A percentile compares a stretch with the other conserved stretches of the same genome.
Conservation (phyloP, 2,113 vertebrate genomes). For the Sturnus vulgaris region DNA sequence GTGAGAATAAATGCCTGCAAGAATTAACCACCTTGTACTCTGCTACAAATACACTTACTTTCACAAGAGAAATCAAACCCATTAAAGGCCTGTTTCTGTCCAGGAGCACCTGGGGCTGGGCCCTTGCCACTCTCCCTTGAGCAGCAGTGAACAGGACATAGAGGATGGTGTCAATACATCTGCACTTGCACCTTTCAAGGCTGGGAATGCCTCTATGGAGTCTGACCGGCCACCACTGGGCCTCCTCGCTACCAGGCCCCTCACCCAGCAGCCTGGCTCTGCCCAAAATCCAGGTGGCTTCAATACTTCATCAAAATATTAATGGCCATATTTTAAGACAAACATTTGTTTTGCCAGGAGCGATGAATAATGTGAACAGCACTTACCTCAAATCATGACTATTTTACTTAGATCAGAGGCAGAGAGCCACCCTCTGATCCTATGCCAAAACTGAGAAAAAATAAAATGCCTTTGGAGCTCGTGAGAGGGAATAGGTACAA, state of each 20-base stretch:
- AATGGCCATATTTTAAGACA: not conserved
- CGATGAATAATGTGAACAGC: constrained; percentile 16
- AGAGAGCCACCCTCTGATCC: not conserved
- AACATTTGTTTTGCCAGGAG: constrained; percentile 50
- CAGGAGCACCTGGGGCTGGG: not conserved
- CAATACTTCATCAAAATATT: constrained; percentile 25
- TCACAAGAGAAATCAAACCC: not conserved
- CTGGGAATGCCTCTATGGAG: not conserved
- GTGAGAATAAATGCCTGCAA: not conserved
- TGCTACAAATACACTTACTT: not conserved
- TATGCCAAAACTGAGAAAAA: not conserved
- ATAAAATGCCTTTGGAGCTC: not conserved
- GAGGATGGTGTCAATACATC: not conserved
- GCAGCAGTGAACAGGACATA: not conserved
- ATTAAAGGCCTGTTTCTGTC: not conserved
- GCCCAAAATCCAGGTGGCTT: constrained; percentile 15
- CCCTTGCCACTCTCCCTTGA: not conserved
- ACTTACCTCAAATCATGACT: not conserved
- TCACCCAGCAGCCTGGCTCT: not conserved
- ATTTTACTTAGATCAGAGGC: constrained; percentile 11
- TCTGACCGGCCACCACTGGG: not conserved
- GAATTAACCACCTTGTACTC: not conserved
- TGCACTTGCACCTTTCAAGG: not conserved
- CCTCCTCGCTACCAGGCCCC: not conserved
- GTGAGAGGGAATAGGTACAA: not conserved